Evolutionary conservation across 2,797 vertebrate genomes (phyloP).

Genomic region (Epinephelus awoara): DNA sequence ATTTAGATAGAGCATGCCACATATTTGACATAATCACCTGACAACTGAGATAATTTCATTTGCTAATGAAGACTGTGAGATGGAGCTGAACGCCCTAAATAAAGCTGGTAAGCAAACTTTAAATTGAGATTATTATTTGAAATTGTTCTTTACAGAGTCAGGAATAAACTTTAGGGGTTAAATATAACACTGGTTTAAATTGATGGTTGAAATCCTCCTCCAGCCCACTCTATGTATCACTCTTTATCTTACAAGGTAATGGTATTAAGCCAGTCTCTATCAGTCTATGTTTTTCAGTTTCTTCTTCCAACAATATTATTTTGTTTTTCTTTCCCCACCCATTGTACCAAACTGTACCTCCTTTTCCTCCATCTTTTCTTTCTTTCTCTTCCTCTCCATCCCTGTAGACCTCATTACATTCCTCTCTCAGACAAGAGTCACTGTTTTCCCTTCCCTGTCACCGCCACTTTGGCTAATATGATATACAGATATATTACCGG

Average conservation of each 20-base stretch:
- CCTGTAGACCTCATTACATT: conserved; percentile 63
- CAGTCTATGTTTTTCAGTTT: not conserved
- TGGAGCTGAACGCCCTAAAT: not conserved
- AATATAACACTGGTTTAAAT: no score
- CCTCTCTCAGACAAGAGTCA: conserved; percentile 33
- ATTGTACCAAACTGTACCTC: not conserved
- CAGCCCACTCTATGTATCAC: no score
- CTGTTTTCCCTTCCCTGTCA: conserved; percentile 31
- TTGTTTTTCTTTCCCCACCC: conserved; percentile 1
- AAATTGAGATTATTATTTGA: not conserved
- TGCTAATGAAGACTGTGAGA: conserved; percentile 11
- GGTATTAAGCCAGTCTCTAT: not conserved
- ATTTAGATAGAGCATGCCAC: no score
- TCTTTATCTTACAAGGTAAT: not conserved
- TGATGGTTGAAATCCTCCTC: not conserved
- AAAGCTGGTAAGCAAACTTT: not conserved
- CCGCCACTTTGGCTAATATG: conserved; percentile 48
- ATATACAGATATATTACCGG: conserved; percentile 38
- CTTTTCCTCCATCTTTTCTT: not conserved
- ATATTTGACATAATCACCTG: no score
- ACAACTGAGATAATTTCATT: not conserved
- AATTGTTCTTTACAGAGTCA: not conserved
- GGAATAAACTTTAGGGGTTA: not conserved
- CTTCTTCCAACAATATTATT: not conserved
- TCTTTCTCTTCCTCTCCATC: conserved; percentile 12